phyloP scores from a whole-genome alignment of 2,888 invertebrate genomes.

The Coelinius sp. region DNA sequence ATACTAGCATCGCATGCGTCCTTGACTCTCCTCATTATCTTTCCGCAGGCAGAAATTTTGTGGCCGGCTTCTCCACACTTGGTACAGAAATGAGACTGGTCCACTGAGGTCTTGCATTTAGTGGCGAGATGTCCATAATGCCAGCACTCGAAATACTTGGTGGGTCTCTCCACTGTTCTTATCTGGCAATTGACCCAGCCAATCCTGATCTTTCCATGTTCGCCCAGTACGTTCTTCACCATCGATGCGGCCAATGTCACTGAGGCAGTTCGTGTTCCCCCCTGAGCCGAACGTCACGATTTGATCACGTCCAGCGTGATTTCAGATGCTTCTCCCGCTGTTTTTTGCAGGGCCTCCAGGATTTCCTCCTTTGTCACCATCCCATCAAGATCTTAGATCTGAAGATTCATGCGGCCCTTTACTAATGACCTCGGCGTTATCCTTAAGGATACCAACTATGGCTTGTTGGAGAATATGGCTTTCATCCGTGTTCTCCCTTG shows the following conservation, averaged over 20 bases:
- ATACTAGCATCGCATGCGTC: too few species aligned
- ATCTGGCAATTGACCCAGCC: constrained; percentile 43
- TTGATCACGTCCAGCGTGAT: constrained; percentile 8
- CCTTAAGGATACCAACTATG: constrained; percentile 22
- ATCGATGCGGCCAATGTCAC: constrained; percentile 21
- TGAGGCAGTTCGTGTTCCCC: constrained; percentile 38
- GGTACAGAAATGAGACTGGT: constrained; percentile 7
- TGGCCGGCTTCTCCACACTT: constrained; percentile 41
- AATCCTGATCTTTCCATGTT: constrained; percentile 25
- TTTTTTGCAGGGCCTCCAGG: background rate
- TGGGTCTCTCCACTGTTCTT: constrained; percentile 21
- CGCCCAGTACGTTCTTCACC: constrained; percentile 12
- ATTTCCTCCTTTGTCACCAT: constrained; percentile 37
- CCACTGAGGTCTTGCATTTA: constrained; percentile 30
- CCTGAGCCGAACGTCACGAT: constrained; percentile 28
- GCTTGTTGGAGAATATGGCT: constrained; percentile 20
- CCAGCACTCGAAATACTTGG: constrained; percentile 42
- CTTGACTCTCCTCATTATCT: too few species aligned
- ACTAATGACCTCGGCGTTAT: constrained; percentile 34
- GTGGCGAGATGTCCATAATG: constrained; percentile 37
- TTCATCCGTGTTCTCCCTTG: background rate
- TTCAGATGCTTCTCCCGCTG: too few species aligned
- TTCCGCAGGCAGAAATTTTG: constrained; percentile 31
- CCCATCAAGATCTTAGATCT: constrained; percentile 42
- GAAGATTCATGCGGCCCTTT: constrained; percentile 34